Percentiles rank a stretch among this genome's conserved stretches.
Evolutionary conservation across 2,113 vertebrate species (phyloP).

Genomic region (Artemisiospiza belli): DNA sequence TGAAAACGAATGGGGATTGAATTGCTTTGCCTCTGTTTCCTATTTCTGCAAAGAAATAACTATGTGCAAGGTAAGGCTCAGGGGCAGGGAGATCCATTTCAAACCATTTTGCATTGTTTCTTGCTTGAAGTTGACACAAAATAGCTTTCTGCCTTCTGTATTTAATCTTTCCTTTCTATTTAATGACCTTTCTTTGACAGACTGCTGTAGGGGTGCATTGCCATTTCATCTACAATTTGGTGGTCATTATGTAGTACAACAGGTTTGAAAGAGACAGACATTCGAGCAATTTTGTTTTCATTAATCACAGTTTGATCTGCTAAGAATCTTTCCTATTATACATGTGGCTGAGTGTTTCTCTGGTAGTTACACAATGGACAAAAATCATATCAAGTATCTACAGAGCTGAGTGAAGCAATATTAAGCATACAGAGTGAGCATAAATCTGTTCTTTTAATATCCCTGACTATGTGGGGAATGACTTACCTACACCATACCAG

Average conservation of each 20-base stretch:
- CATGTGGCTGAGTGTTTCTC: background rate
- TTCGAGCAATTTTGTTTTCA: background rate
- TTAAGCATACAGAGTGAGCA: background rate
- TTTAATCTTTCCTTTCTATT: constrained; percentile 5
- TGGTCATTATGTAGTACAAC: background rate
- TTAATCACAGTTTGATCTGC: background rate
- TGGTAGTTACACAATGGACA: background rate
- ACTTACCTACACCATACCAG: background rate
- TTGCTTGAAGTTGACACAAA: constrained; percentile 20
- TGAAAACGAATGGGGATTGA: constrained; percentile 95
- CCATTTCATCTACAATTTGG: background rate
- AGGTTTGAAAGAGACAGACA: constrained; percentile 9
- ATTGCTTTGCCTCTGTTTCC: constrained; percentile 87
- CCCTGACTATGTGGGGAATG: background rate
- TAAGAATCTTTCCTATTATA: background rate
- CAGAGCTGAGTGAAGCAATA: background rate
- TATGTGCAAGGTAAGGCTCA: constrained; percentile 87
- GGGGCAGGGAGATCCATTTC: background rate
- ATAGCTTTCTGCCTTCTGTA: constrained; percentile 26
- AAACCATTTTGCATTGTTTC: background rate
- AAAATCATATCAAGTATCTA: background rate
- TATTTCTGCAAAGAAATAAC: constrained; percentile 85
- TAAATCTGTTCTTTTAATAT: background rate
- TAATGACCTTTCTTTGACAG: background rate
- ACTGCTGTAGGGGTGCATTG: background rate